Conservation (phyloP, 1,140 invertebrate species). For the Acyrthosiphon pisum region DNA sequence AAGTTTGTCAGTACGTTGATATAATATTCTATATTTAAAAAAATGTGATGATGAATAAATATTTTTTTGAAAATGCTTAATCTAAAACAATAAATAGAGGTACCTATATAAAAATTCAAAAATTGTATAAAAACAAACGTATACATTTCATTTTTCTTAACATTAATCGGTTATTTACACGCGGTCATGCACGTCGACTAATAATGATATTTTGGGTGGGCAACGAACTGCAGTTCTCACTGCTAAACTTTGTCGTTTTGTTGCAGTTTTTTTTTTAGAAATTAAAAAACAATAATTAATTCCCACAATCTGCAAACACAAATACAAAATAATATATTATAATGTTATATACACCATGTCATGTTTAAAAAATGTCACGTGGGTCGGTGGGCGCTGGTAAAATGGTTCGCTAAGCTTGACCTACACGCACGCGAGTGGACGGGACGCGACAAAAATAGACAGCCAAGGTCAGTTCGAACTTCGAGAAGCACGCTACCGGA, state of each 20-base stretch:
- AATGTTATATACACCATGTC: background rate
- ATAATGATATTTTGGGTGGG: background rate
- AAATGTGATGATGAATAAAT: background rate
- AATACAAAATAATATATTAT: conserved; percentile 9
- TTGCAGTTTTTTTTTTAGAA: background rate
- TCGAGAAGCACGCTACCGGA: background rate
- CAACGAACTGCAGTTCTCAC: background rate
- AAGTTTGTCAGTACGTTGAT: conserved; percentile 39
- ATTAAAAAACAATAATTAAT: background rate
- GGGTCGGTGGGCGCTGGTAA: background rate
- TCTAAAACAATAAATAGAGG: conserved; percentile 21
- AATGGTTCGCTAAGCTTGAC: background rate
- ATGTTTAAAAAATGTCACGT: background rate
- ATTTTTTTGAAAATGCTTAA: background rate
- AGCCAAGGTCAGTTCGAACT: background rate
- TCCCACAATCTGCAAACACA: conserved; percentile 28
- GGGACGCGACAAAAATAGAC: background rate
- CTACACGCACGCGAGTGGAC: background rate
- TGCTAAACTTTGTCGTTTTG: conserved; percentile 17
- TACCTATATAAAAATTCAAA: conserved; percentile 50
- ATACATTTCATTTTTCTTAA: background rate
- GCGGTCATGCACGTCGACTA: conserved; percentile 50
- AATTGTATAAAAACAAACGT: conserved; percentile 37
- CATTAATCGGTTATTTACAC: conserved; percentile 8
- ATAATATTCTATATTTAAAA: background rate